Percentiles rank a stretch among this genome's conserved stretches.
phyloP scores from a whole-genome alignment of 1,140 invertebrate genomes.

The Myzus persicae region DNA sequence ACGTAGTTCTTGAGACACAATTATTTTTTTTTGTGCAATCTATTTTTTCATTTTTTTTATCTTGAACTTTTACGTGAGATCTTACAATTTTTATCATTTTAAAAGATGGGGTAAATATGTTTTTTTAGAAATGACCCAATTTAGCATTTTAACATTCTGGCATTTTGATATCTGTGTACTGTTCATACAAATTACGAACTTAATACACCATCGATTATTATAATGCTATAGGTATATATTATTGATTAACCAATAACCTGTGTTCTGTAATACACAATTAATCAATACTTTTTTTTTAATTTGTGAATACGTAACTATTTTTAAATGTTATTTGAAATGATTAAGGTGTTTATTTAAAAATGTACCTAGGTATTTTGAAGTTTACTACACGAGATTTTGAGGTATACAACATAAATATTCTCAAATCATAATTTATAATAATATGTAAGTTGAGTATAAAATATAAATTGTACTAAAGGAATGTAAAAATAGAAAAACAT shows the following conservation, averaged over 20 bases:
- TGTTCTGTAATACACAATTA: no score
- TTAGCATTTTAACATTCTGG: no score
- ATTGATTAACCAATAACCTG: neutral
- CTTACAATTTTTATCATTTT: no score
- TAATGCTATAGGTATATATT: neutral
- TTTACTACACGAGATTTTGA: neutral
- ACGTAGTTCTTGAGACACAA: neutral
- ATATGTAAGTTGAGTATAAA: neutral
- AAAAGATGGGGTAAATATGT: neutral
- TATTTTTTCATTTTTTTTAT: no score
- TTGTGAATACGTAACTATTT: neutral
- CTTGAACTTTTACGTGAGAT: no score
- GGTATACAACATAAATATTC: neutral
- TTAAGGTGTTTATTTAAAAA: no score
- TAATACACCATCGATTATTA: neutral
- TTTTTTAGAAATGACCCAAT: no score
- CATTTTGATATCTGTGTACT: no score
- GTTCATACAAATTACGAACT: no score
- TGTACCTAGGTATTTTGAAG: neutral
- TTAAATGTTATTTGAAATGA: neutral
- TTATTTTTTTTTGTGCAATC: neutral
- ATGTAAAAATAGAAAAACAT: neutral
- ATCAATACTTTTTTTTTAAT: neutral
- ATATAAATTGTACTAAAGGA: neutral
- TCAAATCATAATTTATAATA: neutral